A percentile compares a stretch with the other conserved stretches of the same genome.
Conservation (phyloP, 2,113 vertebrate species). For the Casuarius casuarius region DNA sequence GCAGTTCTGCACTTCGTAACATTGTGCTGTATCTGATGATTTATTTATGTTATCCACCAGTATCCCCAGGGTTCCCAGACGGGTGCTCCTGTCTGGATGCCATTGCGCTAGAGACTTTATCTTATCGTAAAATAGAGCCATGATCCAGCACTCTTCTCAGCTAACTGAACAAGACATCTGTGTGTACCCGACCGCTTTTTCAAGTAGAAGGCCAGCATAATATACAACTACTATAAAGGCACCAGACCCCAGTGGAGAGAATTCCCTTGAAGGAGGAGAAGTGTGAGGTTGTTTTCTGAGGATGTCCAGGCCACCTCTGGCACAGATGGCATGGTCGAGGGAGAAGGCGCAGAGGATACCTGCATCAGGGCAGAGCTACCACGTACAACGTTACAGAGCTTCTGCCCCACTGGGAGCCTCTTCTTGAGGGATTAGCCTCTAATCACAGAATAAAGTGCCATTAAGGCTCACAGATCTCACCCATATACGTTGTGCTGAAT, state of each 20-base stretch:
- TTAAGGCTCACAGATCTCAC: background rate
- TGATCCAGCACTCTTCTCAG: background rate
- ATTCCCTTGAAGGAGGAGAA: background rate
- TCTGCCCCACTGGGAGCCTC: background rate
- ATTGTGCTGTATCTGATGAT: background rate
- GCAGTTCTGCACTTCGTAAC: background rate
- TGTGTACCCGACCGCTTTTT: background rate
- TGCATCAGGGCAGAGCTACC: background rate
- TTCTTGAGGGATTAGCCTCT: background rate
- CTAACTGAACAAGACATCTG: background rate
- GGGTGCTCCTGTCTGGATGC: background rate
- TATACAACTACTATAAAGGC: background rate
- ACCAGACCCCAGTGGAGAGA: background rate
- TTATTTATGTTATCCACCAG: background rate
- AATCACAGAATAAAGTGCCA: background rate
- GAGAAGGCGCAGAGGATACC: background rate
- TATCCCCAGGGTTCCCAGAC: rapidly evolving
- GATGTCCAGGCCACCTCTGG: background rate
- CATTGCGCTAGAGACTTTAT: background rate
- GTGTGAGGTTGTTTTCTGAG: background rate
- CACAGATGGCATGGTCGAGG: background rate
- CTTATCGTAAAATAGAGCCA: background rate
- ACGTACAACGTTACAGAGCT: background rate
- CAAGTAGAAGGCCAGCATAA: background rate
- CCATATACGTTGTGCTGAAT: background rate